Evolutionary conservation across 2,797 vertebrate genomes (phyloP), one percentile per base, ranked within the genome.

Genomic region (Momotus momota): DNA sequence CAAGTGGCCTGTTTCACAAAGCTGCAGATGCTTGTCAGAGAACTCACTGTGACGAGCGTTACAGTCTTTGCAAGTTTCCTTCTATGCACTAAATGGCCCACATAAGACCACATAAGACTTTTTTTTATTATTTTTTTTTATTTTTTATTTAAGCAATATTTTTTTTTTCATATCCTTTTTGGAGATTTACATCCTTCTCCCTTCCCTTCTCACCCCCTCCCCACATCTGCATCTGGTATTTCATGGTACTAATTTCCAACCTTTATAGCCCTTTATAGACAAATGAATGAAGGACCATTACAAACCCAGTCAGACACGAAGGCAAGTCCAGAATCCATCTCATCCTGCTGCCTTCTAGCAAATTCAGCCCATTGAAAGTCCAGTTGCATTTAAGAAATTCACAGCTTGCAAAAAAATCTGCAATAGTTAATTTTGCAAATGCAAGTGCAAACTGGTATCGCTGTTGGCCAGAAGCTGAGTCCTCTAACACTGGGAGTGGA

Each of bases 71-170:
- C 21, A 69, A 62, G 26, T 74, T 92, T 52, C 10, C 8, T 64
- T 71, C n/a, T 57, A 7, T 31, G 10, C 12, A 10, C 27, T 51
- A 33, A 86, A 25, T 19, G 8, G 67, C 7, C 1, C 31, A 71
- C 1, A 4, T 33, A 23, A 89, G 6, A 66, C 7, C 6, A 57
- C 80, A 70, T 88, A 27, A 3, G 46, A 15, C 15, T 3, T 38
- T n/a, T 7, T 35, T 35, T 35, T 35, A 35, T 35, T 35, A 7
- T 35, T 65, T 83, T 62, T 54, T 11, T 10, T 26, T 20, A 10
- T 2, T 2, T 1, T 1, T 22, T 41, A 21, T 51, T 22, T 20
- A 2, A 52, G 45, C 0, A 0, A 1, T 67, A 3, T 41, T 49
- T 65, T 55, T 55, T 60, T 29, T 72, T 73, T 49, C 7, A 35